phyloP scores from a whole-genome alignment of 2,888 invertebrate species.

The Lapara coniferarum region DNA sequence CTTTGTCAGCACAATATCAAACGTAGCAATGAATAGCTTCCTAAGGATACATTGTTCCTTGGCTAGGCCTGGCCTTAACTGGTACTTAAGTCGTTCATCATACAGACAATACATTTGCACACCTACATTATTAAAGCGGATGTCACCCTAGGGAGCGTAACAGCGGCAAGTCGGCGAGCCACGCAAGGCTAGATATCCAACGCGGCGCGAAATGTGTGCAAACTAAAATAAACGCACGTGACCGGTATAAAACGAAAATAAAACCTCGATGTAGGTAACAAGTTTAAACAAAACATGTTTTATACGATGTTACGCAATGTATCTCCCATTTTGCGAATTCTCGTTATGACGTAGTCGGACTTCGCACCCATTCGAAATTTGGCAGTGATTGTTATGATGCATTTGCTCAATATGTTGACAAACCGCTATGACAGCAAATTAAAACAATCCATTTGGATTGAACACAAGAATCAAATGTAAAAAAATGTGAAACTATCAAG shows the following conservation, averaged over 20 bases:
- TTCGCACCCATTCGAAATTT: conserved; percentile 35
- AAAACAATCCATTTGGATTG: conserved; percentile 25
- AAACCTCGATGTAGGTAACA: conserved; percentile 40
- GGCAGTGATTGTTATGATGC: conserved; percentile 30
- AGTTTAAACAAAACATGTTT: conserved; percentile 41
- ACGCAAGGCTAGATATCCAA: conserved; percentile 5
- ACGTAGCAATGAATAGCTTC: too few species aligned
- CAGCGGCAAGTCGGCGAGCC: background rate
- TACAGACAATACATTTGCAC: conserved; percentile 12
- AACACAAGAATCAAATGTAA: conserved; percentile 12
- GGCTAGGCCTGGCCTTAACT: background rate
- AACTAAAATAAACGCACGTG: conserved; percentile 71
- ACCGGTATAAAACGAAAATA: conserved; percentile 60
- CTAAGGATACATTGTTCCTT: too few species aligned
- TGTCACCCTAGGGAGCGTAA: conserved; percentile 14
- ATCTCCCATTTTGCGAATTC: conserved; percentile 39
- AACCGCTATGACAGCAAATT: conserved; percentile 17
- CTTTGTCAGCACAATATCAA: too few species aligned
- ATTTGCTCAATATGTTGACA: conserved; percentile 36
- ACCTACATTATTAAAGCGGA: background rate
- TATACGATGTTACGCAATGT: conserved; percentile 48
- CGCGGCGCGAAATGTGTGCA: conserved; percentile 42
- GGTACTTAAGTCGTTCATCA: background rate
- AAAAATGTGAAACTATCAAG: background rate
- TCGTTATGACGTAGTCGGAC: conserved; percentile 44